phyloP scores from a whole-genome alignment of 2,797 vertebrate genomes.

The Delichon dasypus region DNA sequence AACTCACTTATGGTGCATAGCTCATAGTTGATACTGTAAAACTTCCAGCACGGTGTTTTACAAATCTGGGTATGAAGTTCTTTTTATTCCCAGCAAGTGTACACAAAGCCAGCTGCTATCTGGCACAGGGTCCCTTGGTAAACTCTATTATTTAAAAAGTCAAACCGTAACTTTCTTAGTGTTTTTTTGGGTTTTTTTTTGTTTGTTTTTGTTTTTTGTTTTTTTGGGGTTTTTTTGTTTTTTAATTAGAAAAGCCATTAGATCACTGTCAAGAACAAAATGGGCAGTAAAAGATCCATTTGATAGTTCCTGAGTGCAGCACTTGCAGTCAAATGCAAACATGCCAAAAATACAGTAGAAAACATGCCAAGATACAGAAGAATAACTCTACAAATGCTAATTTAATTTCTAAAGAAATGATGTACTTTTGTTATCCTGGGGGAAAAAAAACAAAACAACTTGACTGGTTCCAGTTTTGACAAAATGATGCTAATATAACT shows the following conservation, averaged over 20 bases:
- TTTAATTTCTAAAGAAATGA: not conserved
- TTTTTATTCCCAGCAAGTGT: not conserved
- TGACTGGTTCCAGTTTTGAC: constrained; percentile 6
- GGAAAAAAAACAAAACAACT: not conserved
- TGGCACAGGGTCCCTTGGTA: not conserved
- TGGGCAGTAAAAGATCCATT: constrained; percentile 39
- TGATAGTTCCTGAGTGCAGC: constrained; percentile 32
- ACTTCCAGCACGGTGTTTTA: not conserved
- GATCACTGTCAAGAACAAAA: constrained; percentile 56
- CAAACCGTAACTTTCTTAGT: constrained; percentile 8
- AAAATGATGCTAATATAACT: constrained; percentile 32
- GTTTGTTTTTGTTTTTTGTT: too few relatives aligned
- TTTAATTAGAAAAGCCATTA: constrained; percentile 12
- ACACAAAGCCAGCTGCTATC: not conserved
- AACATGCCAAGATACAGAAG: constrained; percentile 14
- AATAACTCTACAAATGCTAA: constrained; percentile 34
- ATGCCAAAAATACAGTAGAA: constrained; percentile 21
- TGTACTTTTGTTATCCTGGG: not conserved
- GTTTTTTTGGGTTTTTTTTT: too few relatives aligned
- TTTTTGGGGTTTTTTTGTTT: not conserved
- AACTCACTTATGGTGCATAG: not conserved
- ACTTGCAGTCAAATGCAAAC: constrained; percentile 36
- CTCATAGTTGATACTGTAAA: not conserved
- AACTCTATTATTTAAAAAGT: constrained; percentile 32
- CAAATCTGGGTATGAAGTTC: not conserved